A percentile compares a stretch with the other conserved stretches of the same genome.
phyloP scores from a whole-genome alignment of 2,113 vertebrate genomes.

The Vidua chalybeata region DNA sequence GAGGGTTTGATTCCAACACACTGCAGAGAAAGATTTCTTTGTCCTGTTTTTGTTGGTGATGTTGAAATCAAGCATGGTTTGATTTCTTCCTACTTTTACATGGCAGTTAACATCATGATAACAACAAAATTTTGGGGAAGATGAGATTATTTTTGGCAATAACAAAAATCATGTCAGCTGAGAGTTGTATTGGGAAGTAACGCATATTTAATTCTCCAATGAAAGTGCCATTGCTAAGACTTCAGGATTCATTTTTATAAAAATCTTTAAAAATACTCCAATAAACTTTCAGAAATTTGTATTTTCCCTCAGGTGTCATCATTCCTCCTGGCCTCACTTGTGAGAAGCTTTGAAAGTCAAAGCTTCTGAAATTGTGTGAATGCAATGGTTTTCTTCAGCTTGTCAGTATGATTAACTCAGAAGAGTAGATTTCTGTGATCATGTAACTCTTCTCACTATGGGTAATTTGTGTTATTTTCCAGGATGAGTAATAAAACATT shows the following conservation, averaged over 20 bases:
- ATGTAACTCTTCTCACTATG: accelerated
- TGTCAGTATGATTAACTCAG: not conserved
- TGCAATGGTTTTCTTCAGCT: not conserved
- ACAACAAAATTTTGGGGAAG: not conserved
- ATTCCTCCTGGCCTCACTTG: not conserved
- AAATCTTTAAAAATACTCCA: not conserved
- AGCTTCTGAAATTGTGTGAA: not conserved
- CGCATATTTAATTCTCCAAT: not conserved
- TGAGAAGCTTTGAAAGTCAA: not conserved
- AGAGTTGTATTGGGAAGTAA: not conserved
- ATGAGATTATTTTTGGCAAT: not conserved
- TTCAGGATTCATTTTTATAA: not conserved
- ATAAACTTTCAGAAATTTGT: not conserved
- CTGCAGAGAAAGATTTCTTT: not conserved
- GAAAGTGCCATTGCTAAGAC: not conserved
- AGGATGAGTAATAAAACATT: accelerated
- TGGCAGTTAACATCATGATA: not conserved
- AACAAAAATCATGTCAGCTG: not conserved
- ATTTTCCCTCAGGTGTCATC: not conserved
- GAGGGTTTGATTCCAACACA: not conserved
- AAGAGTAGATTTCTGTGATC: not conserved
- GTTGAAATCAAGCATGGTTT: not conserved
- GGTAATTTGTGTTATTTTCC: not conserved
- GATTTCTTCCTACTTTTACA: not conserved
- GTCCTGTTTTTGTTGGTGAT: not conserved